Conservation (phyloP, 2,797 vertebrate genomes). For the Sphenopsis melanotis region DNA sequence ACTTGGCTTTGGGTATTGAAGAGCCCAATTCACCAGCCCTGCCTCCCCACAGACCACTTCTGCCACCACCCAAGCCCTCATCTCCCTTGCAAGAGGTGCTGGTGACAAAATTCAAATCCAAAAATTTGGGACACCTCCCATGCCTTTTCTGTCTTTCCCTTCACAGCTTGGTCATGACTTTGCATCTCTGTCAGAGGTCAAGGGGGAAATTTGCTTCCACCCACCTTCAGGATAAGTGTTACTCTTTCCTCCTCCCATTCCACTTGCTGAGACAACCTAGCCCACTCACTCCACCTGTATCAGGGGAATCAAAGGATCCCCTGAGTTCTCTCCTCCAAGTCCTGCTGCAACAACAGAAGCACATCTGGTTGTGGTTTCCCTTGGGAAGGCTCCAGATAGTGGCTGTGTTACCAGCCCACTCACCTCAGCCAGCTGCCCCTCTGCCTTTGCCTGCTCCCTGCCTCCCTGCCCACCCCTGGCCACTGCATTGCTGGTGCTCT, state of each 20-base stretch:
- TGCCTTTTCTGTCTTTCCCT: background rate
- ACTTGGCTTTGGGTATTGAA: background rate
- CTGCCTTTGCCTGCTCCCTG: background rate
- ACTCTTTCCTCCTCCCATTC: background rate
- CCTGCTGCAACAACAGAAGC: background rate
- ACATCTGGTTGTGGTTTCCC: constrained; percentile 33
- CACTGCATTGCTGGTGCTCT: background rate
- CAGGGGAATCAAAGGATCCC: background rate
- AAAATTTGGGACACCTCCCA: background rate
- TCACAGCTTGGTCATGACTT: background rate
- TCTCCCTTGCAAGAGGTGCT: background rate
- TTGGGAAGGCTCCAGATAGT: background rate
- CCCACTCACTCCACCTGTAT: background rate
- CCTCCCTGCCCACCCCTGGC: background rate
- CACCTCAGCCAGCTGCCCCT: background rate
- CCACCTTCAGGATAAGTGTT: background rate
- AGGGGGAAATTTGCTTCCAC: background rate
- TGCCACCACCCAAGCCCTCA: background rate
- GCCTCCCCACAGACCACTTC: background rate
- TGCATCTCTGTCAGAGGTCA: background rate
- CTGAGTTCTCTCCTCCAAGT: background rate
- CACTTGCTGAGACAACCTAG: background rate
- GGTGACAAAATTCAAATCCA: background rate
- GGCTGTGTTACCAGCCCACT: background rate
- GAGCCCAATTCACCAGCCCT: background rate